Conservation (phyloP, 2,888 invertebrate species). For the Volucella inanis region DNA sequence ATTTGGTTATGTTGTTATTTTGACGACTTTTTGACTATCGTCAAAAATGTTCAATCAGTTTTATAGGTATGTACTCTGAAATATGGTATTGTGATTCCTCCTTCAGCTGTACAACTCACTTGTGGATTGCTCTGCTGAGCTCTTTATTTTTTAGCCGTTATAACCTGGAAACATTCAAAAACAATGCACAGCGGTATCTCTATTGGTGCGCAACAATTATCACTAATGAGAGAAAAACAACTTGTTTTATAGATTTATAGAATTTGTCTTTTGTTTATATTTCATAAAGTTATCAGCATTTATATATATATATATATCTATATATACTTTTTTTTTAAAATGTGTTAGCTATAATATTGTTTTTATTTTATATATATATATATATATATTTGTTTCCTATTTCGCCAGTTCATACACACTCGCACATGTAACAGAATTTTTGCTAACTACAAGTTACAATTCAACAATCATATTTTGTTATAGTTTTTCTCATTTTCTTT, state of each 20-base stretch:
- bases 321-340: conserved; percentile 45
- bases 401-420: conserved; percentile 61
- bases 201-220: background rate
- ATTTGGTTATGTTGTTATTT: too few relatives aligned
- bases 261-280: conserved; percentile 63
- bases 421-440: conserved; percentile 69
- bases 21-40: too few relatives aligned
- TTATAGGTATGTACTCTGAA: too few relatives aligned
- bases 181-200: too few relatives aligned
- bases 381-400: conserved; percentile 43
- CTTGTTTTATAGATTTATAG: conserved; percentile 65
- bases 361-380: conserved; percentile 38
- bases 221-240: background rate
- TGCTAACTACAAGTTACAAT: conserved; percentile 67
- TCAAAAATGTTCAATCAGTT: too few relatives aligned
- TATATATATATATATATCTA: conserved; percentile 56
- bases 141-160: too few relatives aligned
- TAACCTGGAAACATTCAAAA: too few relatives aligned
- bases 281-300: conserved; percentile 68
- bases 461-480: conserved; percentile 59
- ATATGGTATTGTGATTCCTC: too few relatives aligned
- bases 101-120: too few relatives aligned
- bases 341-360: conserved; percentile 50
- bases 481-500: background rate
- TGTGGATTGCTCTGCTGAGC: too few relatives aligned